A percentile compares a stretch with the other conserved stretches of the same genome.
phyloP scores from a whole-genome alignment of 1,140 invertebrate genomes.

The Drosophila saltans region DNA sequence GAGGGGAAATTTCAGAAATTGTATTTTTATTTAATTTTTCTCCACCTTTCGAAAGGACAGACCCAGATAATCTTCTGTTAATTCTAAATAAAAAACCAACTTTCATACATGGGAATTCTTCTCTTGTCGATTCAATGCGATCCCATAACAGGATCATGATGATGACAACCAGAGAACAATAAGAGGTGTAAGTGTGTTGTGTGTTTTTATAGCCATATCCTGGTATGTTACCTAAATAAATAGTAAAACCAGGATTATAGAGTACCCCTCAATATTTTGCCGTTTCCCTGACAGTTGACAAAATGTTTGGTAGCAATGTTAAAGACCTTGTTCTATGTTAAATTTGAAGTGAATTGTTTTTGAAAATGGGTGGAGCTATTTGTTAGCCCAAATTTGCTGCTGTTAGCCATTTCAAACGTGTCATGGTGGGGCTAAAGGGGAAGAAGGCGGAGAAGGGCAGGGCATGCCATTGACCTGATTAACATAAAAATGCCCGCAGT shows the following conservation, averaged over 20 bases:
- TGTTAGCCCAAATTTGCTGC: slow-evolving; percentile 32
- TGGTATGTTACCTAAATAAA: slow-evolving; percentile 12
- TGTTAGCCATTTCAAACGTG: slow-evolving; percentile 19
- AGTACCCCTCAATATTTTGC: background rate
- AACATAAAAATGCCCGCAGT: slow-evolving; percentile 71
- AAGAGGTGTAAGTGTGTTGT: background rate
- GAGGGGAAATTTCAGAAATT: slow-evolving; percentile 24
- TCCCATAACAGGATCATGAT: slow-evolving; percentile 18
- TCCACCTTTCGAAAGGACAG: background rate
- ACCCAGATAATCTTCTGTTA: slow-evolving; percentile 46
- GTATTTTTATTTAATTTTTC: background rate
- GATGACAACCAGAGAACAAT: slow-evolving; percentile 8
- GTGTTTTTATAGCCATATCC: background rate
- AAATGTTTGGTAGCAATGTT: background rate
- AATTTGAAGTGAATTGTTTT: slow-evolving; percentile 1
- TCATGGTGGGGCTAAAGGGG: background rate
- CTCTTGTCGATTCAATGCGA: background rate
- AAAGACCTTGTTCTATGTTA: slow-evolving; percentile 5
- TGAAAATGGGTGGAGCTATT: slow-evolving; percentile 4
- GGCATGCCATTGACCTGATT: slow-evolving; percentile 74
- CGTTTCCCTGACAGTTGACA: background rate
- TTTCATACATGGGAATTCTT: slow-evolving; percentile 17
- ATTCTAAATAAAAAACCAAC: slow-evolving; percentile 55
- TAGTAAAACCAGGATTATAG: background rate
- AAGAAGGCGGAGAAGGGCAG: slow-evolving; percentile 2